Evolutionary conservation across 2,797 vertebrate genomes (phyloP), one percentile per base, ranked within the genome.

Genomic region (Coccyzus lansbergi): DNA sequence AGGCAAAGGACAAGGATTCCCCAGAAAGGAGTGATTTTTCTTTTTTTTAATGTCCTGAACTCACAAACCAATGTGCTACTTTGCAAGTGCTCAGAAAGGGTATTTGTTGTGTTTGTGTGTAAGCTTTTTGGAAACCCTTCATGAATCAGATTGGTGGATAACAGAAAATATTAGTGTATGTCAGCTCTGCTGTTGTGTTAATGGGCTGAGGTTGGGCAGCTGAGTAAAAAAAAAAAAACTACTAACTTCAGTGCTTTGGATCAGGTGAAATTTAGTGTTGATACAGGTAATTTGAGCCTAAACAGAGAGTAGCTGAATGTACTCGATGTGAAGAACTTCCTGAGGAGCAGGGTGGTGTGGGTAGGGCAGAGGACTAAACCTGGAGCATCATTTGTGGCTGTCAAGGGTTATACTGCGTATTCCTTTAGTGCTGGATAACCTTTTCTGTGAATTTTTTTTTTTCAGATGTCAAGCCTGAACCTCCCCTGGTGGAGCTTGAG

Each of bases 21-120:
- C 3, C 0, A 1, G 6, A 52, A 25, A 44, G 13, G 11, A 64
- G 16, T 14, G 7, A 0, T 13, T 7, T 28, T 21, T 31, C 24
- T 44, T 28, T 33, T 38, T 40, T 72, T 82, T 28, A 5, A 40
- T 65, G 6, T 24, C 17, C 52, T 40, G 17, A 83, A 62, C 15
- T 62, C 26, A 42, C 18, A 74, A 68, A 18, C 12, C 55, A 76
- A 14, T 28, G 2, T 44, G 14, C 64, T 56, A 87, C 33, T 25
- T 84, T 82, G 51, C 3, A 87, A 76, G 71, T 52, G 17, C 5
- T 75, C 49, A 60, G 53, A 81, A 48, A 71, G 25, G 18, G 7
- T 40, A 58, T 80, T 58, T 83, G 40, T 83, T 68, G 19, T 28
- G 33, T 72, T 91, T 65, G 8, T 14, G 64, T 0, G 0, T 19